Conservation (phyloP, 1,140 invertebrate genomes). For the Eriosoma lanigerum region DNA sequence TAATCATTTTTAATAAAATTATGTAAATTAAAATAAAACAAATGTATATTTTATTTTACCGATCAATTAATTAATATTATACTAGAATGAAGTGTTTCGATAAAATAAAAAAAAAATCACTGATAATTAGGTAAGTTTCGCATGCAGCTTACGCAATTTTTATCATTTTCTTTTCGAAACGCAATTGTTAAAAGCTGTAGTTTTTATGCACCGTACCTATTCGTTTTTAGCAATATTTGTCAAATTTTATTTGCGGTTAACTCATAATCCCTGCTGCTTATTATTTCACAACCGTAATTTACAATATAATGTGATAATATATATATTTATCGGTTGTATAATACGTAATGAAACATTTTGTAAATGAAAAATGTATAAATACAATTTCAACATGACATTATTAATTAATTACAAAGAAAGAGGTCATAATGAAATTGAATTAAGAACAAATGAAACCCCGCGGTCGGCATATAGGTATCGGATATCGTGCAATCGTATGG, state of each 20-base stretch:
- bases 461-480: not conserved
- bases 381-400: constrained; percentile 27
- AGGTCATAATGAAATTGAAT: constrained; percentile 40
- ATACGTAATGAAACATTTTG: constrained; percentile 14
- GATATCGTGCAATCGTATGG: constrained; percentile 26
- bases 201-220: not conserved
- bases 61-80: no score
- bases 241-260: not conserved
- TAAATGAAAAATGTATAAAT: constrained; percentile 3
- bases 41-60: no score
- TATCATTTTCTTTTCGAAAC: not conserved
- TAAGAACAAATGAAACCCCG: constrained; percentile 31
- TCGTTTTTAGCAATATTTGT: not conserved
- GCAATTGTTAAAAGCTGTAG: no score
- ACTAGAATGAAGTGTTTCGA: no score
- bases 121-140: no score
- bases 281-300: constrained; percentile 32
- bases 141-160: no score
- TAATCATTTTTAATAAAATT: no score
- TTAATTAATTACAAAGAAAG: constrained; percentile 32
- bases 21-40: no score
- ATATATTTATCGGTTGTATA: no score
- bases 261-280: not conserved
- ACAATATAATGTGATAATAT: not conserved
- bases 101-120: no score